Conservation (phyloP, 2,888 invertebrate species). For the Metalampra italica region DNA sequence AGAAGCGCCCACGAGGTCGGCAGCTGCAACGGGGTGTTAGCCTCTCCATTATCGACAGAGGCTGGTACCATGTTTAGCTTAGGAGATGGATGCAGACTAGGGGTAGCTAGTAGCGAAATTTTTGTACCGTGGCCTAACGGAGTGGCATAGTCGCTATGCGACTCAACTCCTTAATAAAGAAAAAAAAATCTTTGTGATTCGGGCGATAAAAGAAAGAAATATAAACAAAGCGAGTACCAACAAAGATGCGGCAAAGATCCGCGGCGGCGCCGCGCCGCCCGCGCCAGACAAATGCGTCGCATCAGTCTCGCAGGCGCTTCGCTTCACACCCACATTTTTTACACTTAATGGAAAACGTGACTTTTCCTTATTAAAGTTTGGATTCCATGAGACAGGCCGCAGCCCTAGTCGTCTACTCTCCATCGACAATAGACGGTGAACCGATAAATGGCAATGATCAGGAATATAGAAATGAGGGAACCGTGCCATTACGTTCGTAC, state of each 20-base stretch:
- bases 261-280: conserved; percentile 14
- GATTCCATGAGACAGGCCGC: neutral
- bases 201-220: no score
- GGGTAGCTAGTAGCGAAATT: no score
- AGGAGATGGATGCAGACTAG: no score
- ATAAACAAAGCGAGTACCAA: neutral
- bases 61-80: no score
- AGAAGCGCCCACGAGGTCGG: no score
- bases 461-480: neutral
- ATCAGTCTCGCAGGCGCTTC: conserved; percentile 35
- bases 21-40: no score
- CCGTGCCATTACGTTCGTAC: neutral
- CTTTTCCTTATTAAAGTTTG: conserved; percentile 3
- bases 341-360: conserved; percentile 11
- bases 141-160: no score
- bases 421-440: neutral
- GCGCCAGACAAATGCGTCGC: conserved; percentile 45
- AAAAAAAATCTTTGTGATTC: no score
- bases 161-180: no score
- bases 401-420: no score
- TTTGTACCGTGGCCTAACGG: no score
- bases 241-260: neutral
- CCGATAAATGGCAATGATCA: neutral
- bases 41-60: no score
- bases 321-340: conserved; percentile 4